phyloP scores from a whole-genome alignment of 2,113 vertebrate genomes.

The Astur gentilis region DNA sequence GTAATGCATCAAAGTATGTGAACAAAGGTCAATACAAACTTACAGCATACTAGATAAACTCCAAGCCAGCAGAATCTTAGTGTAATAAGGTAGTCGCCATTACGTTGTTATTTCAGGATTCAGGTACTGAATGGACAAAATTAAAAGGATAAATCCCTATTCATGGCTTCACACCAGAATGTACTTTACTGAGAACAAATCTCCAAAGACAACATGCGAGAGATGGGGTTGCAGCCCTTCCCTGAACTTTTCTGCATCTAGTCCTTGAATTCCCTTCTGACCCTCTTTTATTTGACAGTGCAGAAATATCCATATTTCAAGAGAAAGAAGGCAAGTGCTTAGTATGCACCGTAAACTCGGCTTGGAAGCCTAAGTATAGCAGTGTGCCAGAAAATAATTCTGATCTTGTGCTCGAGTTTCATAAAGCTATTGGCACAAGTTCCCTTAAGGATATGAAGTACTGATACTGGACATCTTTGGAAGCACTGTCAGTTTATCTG shows the following conservation, averaged over 20 bases:
- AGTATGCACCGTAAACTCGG: background rate
- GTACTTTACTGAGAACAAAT: background rate
- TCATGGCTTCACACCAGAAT: background rate
- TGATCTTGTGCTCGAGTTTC: background rate
- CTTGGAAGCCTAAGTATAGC: background rate
- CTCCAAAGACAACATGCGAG: background rate
- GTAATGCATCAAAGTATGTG: background rate
- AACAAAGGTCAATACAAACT: background rate
- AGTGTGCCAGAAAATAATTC: background rate
- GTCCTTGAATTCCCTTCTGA: background rate
- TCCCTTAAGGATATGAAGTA: background rate
- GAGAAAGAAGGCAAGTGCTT: background rate
- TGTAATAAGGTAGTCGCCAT: background rate
- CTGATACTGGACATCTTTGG: background rate
- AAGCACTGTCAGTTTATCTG: background rate
- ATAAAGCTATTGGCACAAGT: background rate
- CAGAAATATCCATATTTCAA: background rate
- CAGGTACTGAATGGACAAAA: background rate
- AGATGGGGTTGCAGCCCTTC: background rate
- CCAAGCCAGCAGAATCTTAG: background rate
- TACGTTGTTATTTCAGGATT: background rate
- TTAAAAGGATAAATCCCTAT: background rate
- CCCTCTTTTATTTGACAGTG: background rate
- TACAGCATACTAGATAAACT: background rate
- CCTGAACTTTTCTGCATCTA: background rate